Conservation (phyloP, 2,113 vertebrate genomes). For the Lichenostomus cassidix region DNA sequence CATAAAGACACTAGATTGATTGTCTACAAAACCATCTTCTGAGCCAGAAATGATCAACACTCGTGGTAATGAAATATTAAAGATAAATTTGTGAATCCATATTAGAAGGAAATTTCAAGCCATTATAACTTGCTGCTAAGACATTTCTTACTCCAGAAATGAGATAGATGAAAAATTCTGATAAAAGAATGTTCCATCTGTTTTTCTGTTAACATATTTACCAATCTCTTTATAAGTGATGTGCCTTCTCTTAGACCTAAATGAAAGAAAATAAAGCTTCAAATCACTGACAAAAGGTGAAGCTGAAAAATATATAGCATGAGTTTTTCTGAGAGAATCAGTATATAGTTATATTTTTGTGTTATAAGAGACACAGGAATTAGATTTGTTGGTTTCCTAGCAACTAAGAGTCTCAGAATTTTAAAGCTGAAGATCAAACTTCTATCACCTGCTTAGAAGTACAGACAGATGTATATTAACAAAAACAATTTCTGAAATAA, state of each 20-base stretch:
- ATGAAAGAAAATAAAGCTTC: constrained; percentile 48
- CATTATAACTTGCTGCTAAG: constrained; percentile 34
- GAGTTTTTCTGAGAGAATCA: constrained; percentile 31
- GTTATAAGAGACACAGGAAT: constrained; percentile 51
- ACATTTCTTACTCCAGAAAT: constrained; percentile 50
- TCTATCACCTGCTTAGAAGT: constrained; percentile 56
- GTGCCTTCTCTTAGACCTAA: not conserved
- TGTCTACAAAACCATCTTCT: constrained; percentile 48
- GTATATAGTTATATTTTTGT: constrained; percentile 57
- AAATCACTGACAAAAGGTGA: constrained; percentile 20
- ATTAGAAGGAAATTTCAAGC: constrained; percentile 63
- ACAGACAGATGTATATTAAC: constrained; percentile 49
- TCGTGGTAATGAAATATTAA: constrained; percentile 71
- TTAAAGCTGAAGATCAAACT: constrained; percentile 60
- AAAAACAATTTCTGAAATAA: constrained; percentile 52
- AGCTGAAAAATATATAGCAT: not conserved
- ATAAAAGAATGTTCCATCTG: not conserved
- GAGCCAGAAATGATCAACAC: constrained; percentile 66
- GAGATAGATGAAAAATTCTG: constrained; percentile 43
- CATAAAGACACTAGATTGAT: constrained; percentile 66
- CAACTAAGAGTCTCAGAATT: constrained; percentile 61
- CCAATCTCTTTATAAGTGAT: constrained; percentile 15
- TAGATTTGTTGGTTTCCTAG: constrained; percentile 72
- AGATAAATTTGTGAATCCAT: constrained; percentile 63
- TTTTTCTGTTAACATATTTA: constrained; percentile 26